Evolutionary conservation across 2,797 vertebrate genomes (phyloP), one percentile per base, ranked within the genome.

Genomic region (Garrulus glandarius): DNA sequence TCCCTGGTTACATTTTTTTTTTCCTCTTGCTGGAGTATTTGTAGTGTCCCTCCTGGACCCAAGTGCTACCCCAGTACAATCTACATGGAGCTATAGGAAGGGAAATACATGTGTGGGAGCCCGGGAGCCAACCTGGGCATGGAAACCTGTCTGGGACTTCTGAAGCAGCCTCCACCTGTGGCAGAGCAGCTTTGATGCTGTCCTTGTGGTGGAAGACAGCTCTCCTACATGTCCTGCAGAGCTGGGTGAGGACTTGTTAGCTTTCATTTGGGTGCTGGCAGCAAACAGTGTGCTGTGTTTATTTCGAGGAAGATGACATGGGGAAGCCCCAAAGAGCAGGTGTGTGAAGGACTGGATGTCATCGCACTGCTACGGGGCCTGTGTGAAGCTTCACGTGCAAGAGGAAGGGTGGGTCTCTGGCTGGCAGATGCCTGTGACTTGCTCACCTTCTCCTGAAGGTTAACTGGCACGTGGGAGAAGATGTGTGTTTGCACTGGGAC

Each of bases 11-110:
- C 80, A 5, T 57, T 61, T 75, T 70, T 30, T 30, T 64, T 30
- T 47, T 41, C 11, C 5, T 57, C 61, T 86, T 75, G n/a, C 86
- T 86, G 76, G 84, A 92, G 76, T 83, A 76, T 95, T 95, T 18
- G 41, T 50, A 53, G 44, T 32, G 70, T 90, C 87, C 76, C 47
- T 81, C 43, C 89, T 84, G 87, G 69, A 82, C 86, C 89, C 76
- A 15, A 55, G 44, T 55, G 43, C 74, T 57, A 59, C 75, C 78
- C 57, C 3, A 5, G 19, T 79, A 20, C 2, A 15, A 79, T 50
- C 50, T 46, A 43, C 20, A 14, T n/a, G 49, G 64, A 88, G 46
- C 0, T 4, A 9, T 2, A 46, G 30, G 59, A 50, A 53, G 37
- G 32, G n/a, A 36, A 57, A 50, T 64, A 44, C 18, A 18, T 5